phyloP scores from a whole-genome alignment of 2,113 vertebrate species.

The Hippopotamus amphibius region DNA sequence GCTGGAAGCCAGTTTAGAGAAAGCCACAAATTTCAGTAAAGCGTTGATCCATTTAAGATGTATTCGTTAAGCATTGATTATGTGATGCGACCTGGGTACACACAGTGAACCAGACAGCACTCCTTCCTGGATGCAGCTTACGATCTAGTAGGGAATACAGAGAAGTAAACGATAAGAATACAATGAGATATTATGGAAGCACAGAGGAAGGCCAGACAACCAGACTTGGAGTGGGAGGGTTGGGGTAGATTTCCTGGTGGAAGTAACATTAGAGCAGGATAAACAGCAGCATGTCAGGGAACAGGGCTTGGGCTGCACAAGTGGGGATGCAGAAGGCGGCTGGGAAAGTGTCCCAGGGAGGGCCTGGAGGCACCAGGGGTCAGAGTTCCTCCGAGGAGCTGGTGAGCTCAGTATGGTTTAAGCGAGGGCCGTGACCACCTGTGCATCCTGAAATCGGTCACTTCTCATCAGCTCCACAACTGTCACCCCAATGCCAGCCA shows the following conservation, averaged over 20 bases:
- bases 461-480: not conserved
- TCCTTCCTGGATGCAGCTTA: not conserved
- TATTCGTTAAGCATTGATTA: not conserved
- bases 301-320: no score
- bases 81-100: not conserved
- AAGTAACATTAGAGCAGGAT: not conserved
- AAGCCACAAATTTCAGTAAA: not conserved
- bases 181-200: not conserved
- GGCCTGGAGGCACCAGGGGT: no score
- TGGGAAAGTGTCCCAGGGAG: not conserved
- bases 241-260: not conserved
- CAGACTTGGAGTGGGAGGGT: not conserved
- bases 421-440: not conserved
- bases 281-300: not conserved
- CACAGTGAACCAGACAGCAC: not conserved
- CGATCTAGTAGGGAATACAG: not conserved
- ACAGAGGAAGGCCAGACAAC: not conserved
- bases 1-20: not conserved
- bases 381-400: not conserved
- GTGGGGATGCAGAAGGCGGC: not conserved
- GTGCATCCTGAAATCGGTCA: not conserved
- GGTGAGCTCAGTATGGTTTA: not conserved
- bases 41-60: not conserved
- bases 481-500: rapidly evolving
- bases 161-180: not conserved